Percentiles rank a stretch among this genome's conserved stretches.
These are phyloP conservation scores for Loxodonta africana DNA, from an alignment of 2,113 vertebrate species.

Conservation along the genomic window DNA sequence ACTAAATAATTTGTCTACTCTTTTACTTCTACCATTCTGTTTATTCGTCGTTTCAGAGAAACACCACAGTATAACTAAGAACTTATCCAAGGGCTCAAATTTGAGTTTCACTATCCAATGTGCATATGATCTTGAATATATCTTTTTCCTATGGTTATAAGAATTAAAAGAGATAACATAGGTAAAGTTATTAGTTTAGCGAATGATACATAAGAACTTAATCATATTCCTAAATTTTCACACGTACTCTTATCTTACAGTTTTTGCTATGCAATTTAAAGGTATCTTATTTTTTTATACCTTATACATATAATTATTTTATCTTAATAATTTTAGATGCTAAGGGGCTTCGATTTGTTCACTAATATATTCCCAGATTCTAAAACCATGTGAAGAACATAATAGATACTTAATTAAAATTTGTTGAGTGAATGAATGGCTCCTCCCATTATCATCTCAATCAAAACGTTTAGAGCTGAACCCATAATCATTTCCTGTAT, in stretches of 20 bases:
- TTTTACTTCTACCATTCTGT: constrained; percentile 2
- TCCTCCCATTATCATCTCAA: neutral
- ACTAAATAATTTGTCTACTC: neutral
- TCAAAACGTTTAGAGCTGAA: neutral
- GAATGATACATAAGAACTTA: neutral
- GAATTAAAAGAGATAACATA: constrained; percentile 6
- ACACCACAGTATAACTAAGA: neutral
- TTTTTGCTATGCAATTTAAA: neutral
- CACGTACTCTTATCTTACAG: neutral
- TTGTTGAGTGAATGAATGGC: constrained; percentile 39
- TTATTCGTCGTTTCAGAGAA: constrained; percentile 31
- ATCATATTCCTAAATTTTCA: neutral
- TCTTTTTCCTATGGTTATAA: neutral
- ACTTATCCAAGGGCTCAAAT: neutral
- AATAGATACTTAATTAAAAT: neutral
- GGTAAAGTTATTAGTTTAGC: neutral
- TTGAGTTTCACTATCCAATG: neutral
- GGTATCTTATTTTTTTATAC: neutral
- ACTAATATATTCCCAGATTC: neutral
- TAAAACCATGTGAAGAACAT: neutral
- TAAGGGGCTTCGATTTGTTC: neutral
- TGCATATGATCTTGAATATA: neutral
- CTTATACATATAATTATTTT: neutral
- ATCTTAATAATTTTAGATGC: constrained; percentile 9
- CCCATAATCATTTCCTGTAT: neutral